Base-by-base conservation (phyloP, 2,113 vertebrate genomes). In the Raja brachyura region DNA sequence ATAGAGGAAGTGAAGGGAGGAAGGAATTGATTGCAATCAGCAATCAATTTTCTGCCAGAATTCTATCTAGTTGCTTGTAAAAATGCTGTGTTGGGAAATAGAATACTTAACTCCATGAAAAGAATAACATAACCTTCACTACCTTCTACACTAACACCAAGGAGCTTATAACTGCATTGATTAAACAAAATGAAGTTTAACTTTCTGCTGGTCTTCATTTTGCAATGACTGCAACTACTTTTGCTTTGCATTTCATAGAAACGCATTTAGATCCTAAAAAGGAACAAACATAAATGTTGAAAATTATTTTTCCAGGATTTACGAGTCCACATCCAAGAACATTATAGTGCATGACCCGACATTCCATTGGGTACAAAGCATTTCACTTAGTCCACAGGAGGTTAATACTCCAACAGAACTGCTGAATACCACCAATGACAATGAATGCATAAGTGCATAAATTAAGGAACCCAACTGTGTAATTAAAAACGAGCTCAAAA, bases 351-450 rank as follows among this genome's bases (percentile, higher is more conserved):
- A 93, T 93, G 94, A 94, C 94, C 93, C 75, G 56, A 66, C 92
- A 94, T 94, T 94, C 94, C 94, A 93, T 86, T 73, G 76, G 48
- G 93, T 93, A 93, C 93, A 93, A 68, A 93, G 88, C 83, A 92
- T 39, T 90, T 94, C 75, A 93, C 92, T 93, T 93, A 93, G 92
- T 93, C 93, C 78, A 93, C 93, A 93, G 94, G 94, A 93, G 92
- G 83, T 81, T 56, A 94, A 94, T 94, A 93, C 79, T 92, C n/a
- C 93, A 31, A 81, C 92, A 93, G 88, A 93, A 68, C 86, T 77
- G 63, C 93, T 92, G 94, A 94, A 93, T 93, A 5, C 28, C 83
- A 18, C 59, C 59, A 31, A 88, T 63, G 83, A 7, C 61, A 86
- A 86, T 88, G 83, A 88, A 88, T 31, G 59, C 14, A 13, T 63